Percentiles rank a stretch among this genome's conserved stretches.
These are phyloP conservation scores for Centroberyx gerrardi DNA, from an alignment of 2,797 vertebrate species.

Conservation along the genomic window DNA sequence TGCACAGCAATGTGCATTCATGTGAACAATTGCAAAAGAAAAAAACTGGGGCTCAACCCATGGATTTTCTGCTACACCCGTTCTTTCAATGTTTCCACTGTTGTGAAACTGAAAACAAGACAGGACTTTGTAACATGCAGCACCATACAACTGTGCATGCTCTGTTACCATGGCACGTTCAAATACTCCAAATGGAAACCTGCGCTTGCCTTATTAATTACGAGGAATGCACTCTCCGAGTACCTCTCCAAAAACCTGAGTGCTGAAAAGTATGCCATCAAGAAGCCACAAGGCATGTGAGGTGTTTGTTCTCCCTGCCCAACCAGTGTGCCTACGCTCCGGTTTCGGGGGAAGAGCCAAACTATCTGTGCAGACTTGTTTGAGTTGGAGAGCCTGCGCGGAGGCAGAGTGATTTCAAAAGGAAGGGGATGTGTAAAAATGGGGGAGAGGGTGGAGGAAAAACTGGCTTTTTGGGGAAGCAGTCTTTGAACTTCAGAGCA, in stretches of 20 bases:
- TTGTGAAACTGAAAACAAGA: conserved; percentile 64
- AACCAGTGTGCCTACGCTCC: conserved; percentile 53
- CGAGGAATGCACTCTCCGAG: conserved; percentile 65
- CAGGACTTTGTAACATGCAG: conserved; percentile 54
- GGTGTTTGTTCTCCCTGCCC: conserved; percentile 64
- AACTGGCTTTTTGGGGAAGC: conserved; percentile 48
- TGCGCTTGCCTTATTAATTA: conserved; percentile 71
- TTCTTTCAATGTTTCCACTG: conserved; percentile 50
- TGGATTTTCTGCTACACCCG: conserved; percentile 11
- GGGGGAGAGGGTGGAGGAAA: conserved; percentile 48
- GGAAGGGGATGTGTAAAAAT: conserved; percentile 74
- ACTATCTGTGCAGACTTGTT: conserved; percentile 74
- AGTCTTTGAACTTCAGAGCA: conserved; percentile 60
- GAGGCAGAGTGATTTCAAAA: conserved; percentile 55
- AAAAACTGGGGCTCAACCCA: not conserved
- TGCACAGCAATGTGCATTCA: not conserved
- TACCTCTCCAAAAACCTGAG: conserved; percentile 57
- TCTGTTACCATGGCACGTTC: conserved; percentile 58
- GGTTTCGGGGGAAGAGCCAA: conserved; percentile 67
- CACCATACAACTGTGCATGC: conserved; percentile 45
- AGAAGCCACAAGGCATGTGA: conserved; percentile 72
- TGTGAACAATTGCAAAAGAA: not conserved
- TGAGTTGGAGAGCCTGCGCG: conserved; percentile 61
- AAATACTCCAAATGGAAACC: conserved; percentile 67
- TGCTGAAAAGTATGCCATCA: conserved; percentile 70